Evolutionary conservation across 2,888 invertebrate species (phyloP), one percentile per base, ranked within the genome.

Genomic region (Machimus rusticus): DNA sequence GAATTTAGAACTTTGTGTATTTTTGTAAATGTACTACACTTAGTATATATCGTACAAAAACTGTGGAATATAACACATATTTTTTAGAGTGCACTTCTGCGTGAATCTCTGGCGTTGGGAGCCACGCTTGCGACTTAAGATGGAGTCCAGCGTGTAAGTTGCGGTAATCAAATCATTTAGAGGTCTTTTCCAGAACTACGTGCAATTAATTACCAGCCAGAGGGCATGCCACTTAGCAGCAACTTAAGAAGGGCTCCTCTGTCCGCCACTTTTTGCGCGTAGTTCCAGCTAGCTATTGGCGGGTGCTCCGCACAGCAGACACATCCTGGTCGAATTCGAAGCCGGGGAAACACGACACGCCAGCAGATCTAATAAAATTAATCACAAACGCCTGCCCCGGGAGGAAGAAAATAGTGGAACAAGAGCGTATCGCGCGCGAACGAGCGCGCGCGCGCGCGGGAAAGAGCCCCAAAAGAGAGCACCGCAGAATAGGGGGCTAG

Each of bases 131-230:
- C 66, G 4, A 66, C 66, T 46, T 66, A 66, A 66, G 28, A 66
- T 28, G 66, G 9, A 2, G 1, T 12, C 39, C 66, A 28, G 23
- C 66, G 12, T 66, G 66, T 66, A 66, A 66, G 23, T 66, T 12
- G 66, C 66, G 74, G 84, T 74, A 84, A 84, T 74, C 84, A 84
- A 84, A 84, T 84, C 84, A 84, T 84, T 84, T 84, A 84, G 84
- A 84, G 84, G 84, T 84, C 37, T 84, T 84, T 84, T 84, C 84
- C 16, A 57, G 84, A 66, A 84, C 84, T 84, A 84, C 66, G 66
- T 74, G 84, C 84, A 84, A 84, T 84, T 84, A 84, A 84, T 84
- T 84, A 84, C 28, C 74, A 84, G 66, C 19, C 39, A 39, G 57
- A 74, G 84, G 57, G 23, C 39, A 43, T 66, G 74, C 84, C 51